phyloP scores from a whole-genome alignment of 1,140 invertebrate species.

The Aethina tumida region DNA sequence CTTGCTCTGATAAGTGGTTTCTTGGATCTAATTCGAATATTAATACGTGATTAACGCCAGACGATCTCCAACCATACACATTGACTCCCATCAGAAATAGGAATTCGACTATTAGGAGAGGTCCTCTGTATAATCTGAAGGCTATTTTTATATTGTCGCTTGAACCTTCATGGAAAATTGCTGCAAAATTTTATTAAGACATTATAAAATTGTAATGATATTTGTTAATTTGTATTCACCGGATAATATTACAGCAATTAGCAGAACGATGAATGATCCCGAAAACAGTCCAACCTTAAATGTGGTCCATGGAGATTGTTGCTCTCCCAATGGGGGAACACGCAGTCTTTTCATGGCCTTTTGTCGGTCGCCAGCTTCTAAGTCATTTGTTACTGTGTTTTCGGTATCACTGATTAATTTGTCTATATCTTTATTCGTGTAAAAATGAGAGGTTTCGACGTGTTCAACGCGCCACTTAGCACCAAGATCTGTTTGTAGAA shows the following conservation, averaged over 20 bases:
- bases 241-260: conserved; percentile 61
- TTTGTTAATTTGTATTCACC: conserved; percentile 40
- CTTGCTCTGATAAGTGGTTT: conserved; percentile 77
- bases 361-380: conserved; percentile 75
- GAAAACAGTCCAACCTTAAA: conserved; percentile 77
- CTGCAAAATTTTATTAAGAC: conserved; percentile 28
- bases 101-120: conserved; percentile 72
- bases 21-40: conserved; percentile 89
- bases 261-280: conserved; percentile 69
- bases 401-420: conserved; percentile 79
- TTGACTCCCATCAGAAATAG: conserved; percentile 83
- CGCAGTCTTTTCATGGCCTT: conserved; percentile 79
- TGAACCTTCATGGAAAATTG: conserved; percentile 36
- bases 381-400: conserved; percentile 65
- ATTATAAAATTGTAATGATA: not conserved
- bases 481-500: conserved; percentile 48
- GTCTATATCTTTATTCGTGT: conserved; percentile 80
- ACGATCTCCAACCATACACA: conserved; percentile 80
- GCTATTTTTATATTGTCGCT: conserved; percentile 42
- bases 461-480: conserved; percentile 66
- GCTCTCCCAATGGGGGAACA: conserved; percentile 78
- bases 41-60: conserved; percentile 86
- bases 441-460: conserved; percentile 75
- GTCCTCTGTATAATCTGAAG: conserved; percentile 68
- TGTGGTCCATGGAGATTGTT: conserved; percentile 73